phyloP scores from a whole-genome alignment of 2,797 vertebrate species.

The Lithobates sylvaticus region DNA sequence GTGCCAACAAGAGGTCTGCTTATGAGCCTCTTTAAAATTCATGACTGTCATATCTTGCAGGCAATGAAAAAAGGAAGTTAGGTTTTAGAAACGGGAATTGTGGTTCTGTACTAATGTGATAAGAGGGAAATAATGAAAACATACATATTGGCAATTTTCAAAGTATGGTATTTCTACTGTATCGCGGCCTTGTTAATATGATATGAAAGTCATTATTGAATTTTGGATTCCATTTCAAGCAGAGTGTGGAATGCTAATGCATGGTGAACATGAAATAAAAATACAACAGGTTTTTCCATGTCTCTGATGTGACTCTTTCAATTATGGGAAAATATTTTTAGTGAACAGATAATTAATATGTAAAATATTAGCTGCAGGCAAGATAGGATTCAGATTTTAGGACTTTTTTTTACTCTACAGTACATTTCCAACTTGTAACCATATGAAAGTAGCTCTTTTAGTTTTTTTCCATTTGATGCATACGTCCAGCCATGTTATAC shows the following conservation, averaged over 20 bases:
- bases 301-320: constrained; percentile 31
- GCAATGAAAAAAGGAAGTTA: constrained; percentile 36
- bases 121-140: constrained; percentile 56
- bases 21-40: constrained; percentile 47
- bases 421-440: too few species aligned
- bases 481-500: too few species aligned
- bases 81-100: constrained; percentile 36
- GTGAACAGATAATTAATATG: constrained; percentile 6
- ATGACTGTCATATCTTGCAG: constrained; percentile 45
- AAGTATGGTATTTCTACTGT: constrained; percentile 45
- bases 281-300: not conserved
- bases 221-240: constrained; percentile 33
- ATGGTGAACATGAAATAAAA: constrained; percentile 28
- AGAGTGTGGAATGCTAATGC: constrained; percentile 19
- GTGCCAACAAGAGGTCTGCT: constrained; percentile 1
- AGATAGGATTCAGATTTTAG: too few species aligned
- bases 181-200: constrained; percentile 41
- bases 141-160: constrained; percentile 51
- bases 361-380: not conserved
- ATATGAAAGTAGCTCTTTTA: too few species aligned
- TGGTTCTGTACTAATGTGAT: constrained; percentile 54
- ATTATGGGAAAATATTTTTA: constrained; percentile 21
- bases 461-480: too few species aligned
- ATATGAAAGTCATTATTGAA: constrained; percentile 50
- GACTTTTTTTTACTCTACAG: too few species aligned